phyloP scores from a whole-genome alignment of 2,113 vertebrate species.

The Eupsittula cactorum region DNA sequence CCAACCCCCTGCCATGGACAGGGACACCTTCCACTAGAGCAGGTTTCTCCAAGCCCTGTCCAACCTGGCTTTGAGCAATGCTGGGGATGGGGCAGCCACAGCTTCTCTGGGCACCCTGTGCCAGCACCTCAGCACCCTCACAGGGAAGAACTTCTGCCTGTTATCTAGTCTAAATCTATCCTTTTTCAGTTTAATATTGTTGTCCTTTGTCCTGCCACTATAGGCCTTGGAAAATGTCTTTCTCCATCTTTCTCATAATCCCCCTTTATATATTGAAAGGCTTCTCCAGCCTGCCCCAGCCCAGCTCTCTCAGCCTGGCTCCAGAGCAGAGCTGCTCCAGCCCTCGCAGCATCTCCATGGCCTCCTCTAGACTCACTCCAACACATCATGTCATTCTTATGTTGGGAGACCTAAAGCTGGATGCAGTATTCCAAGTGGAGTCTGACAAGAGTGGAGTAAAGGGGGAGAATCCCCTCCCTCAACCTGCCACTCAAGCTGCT shows the following conservation, averaged over 20 bases:
- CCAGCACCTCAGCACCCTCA: not conserved
- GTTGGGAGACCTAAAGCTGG: not conserved
- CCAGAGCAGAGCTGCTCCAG: not conserved
- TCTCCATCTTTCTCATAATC: too few species aligned
- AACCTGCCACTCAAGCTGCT: not conserved
- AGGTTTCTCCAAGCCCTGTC: rapidly evolving
- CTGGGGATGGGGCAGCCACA: not conserved
- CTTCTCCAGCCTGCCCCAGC: too few species aligned
- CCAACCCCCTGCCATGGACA: rapidly evolving
- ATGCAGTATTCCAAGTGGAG: rapidly evolving
- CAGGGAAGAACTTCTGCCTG: not conserved
- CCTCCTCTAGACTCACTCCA: not conserved
- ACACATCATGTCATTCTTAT: not conserved
- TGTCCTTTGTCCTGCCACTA: too few species aligned
- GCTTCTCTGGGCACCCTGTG: not conserved
- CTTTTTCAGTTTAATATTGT: too few species aligned
- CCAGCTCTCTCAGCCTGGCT: too few species aligned
- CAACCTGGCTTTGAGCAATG: not conserved
- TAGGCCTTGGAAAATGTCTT: too few species aligned
- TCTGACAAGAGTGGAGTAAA: not conserved
- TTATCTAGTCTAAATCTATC: too few species aligned
- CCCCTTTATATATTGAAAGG: too few species aligned
- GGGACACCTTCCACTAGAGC: rapidly evolving
- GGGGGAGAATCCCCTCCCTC: not conserved
- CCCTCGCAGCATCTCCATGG: not conserved